phyloP scores from a whole-genome alignment of 2,888 invertebrate species.

The Deilephila elpenor region DNA sequence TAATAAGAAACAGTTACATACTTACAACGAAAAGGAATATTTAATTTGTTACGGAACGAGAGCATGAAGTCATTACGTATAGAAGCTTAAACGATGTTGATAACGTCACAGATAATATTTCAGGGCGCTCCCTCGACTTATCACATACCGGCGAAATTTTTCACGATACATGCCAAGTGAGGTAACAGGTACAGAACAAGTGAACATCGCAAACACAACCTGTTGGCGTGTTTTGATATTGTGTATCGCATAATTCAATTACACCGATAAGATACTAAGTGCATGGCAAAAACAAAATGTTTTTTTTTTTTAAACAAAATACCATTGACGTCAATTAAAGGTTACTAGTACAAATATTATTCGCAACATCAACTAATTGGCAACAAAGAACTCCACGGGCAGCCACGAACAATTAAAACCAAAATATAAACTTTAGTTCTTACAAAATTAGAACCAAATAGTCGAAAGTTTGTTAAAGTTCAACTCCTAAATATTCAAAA shows the following conservation, averaged over 20 bases:
- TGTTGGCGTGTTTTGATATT: slow-evolving; percentile 25
- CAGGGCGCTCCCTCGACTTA: slow-evolving; percentile 28
- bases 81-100: slow-evolving; percentile 46
- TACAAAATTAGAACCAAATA: too few relatives aligned
- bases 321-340: too few relatives aligned
- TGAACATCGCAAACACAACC: slow-evolving; percentile 11
- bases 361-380: too few relatives aligned
- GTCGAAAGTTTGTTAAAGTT: too few relatives aligned
- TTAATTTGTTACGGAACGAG: not conserved
- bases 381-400: too few relatives aligned
- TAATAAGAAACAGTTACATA: not conserved
- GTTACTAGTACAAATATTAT: too few relatives aligned
- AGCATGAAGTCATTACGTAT: slow-evolving; percentile 3
- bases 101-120: slow-evolving; percentile 45
- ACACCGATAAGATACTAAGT: slow-evolving; percentile 22
- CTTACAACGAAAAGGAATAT: not conserved
- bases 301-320: too few relatives aligned
- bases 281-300: not conserved
- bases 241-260: slow-evolving; percentile 18
- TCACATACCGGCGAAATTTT: slow-evolving; percentile 20
- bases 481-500: too few relatives aligned
- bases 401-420: too few relatives aligned
- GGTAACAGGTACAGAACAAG: not conserved
- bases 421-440: too few relatives aligned
- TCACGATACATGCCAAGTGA: slow-evolving; percentile 5